Evolutionary conservation across 2,888 invertebrate genomes (phyloP).

Genomic region (Theretra japonica): DNA sequence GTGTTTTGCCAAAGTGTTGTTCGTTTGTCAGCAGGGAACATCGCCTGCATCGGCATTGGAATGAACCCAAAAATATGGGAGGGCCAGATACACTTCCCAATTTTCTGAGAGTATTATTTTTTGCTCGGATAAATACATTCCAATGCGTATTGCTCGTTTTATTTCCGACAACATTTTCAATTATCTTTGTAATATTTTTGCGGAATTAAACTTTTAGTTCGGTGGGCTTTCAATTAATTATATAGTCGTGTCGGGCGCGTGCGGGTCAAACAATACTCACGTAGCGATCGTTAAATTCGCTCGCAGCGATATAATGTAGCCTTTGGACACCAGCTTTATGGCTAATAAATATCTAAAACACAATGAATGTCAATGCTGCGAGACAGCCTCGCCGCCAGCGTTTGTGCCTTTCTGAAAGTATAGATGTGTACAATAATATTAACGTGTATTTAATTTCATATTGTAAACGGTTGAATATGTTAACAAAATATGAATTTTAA

Average conservation of each 20-base stretch:
- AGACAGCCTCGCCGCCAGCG: not conserved
- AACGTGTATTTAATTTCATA: not conserved
- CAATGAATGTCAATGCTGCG: slow-evolving; percentile 10
- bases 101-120: not conserved
- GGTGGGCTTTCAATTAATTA: slow-evolving; percentile 11
- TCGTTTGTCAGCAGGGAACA: not conserved
- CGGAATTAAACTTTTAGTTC: not conserved
- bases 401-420: not conserved
- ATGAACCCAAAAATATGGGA: slow-evolving; percentile 13
- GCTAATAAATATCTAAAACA: slow-evolving; percentile 22
- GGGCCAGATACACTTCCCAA: not conserved
- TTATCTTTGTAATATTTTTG: not conserved
- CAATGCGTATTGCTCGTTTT: not conserved
- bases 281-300: not conserved
- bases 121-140: not conserved
- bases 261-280: not conserved
- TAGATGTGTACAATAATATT: not conserved
- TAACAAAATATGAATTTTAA: not conserved
- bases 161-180: not conserved
- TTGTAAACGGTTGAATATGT: not conserved
- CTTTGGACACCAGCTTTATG: slow-evolving; percentile 8
- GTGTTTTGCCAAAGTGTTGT: slow-evolving; percentile 24
- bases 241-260: not conserved
- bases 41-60: slow-evolving; percentile 12
- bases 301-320: not conserved